Conservation (phyloP, 2,113 vertebrate species). For the Felis chaus region DNA sequence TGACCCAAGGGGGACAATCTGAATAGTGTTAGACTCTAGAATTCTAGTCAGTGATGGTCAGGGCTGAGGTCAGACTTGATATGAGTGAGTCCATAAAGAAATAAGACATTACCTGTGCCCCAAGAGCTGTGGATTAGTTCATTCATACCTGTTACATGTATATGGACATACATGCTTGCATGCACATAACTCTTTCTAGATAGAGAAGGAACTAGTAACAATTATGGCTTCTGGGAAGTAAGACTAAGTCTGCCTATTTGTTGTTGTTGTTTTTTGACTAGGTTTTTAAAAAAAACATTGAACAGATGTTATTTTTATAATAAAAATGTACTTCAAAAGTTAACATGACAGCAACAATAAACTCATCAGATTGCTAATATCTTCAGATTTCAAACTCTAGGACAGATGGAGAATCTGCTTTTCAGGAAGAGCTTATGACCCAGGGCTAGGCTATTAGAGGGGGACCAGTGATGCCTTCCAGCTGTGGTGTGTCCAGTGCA, state of each 20-base stretch:
- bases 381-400: not conserved
- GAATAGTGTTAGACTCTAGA: not conserved
- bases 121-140: not conserved
- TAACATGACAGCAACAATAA: constrained; percentile 29
- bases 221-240: not conserved
- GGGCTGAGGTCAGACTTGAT: not conserved
- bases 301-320: constrained; percentile 33
- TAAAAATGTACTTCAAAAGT: constrained; percentile 33
- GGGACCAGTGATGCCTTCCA: not conserved
- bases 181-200: not conserved
- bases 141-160: not conserved
- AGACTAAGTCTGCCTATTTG: not conserved
- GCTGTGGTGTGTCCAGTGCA: not conserved
- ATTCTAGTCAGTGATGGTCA: not conserved
- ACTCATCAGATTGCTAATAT: not conserved
- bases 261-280: not conserved
- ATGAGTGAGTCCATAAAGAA: not conserved
- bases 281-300: not conserved
- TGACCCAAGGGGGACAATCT: not conserved
- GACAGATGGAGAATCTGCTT: not conserved
- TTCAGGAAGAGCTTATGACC: not conserved
- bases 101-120: not conserved
- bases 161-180: not conserved
- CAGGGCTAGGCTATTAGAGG: not conserved
- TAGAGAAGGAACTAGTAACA: not conserved